Percentiles rank a stretch among this genome's conserved stretches.
These are phyloP conservation scores for Xenopus borealis DNA, from an alignment of 2,113 vertebrate species.

Conservation along the genomic window DNA sequence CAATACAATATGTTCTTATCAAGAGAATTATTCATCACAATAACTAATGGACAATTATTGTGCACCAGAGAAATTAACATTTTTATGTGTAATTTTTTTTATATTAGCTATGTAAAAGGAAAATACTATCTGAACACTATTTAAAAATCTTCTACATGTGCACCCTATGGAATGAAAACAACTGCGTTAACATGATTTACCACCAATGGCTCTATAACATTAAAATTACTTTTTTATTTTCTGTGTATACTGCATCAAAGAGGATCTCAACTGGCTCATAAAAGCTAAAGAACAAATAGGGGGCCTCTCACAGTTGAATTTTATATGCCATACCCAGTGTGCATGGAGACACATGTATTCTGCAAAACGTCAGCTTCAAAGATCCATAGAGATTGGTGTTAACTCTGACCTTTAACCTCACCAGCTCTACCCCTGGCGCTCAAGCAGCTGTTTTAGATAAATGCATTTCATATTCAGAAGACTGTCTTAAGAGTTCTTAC, in stretches of 20 bases:
- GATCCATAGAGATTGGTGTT: slow-evolving; percentile 84
- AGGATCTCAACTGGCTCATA: slow-evolving; percentile 79
- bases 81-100: neutral
- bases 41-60: too few species aligned
- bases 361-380: slow-evolving; percentile 93
- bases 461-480: slow-evolving; percentile 73
- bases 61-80: too few species aligned
- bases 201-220: slow-evolving; percentile 72
- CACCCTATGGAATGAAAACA: slow-evolving; percentile 52
- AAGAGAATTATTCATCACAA: too few species aligned
- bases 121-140: slow-evolving; percentile 23
- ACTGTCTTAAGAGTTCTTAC: slow-evolving; percentile 58
- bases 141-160: slow-evolving; percentile 21
- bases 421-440: slow-evolving; percentile 74
- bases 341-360: slow-evolving; percentile 78
- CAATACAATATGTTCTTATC: too few species aligned
- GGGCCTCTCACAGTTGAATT: slow-evolving; percentile 74
- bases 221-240: slow-evolving; percentile 76
- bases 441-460: slow-evolving; percentile 93
- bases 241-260: slow-evolving; percentile 75
- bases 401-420: slow-evolving; percentile 81
- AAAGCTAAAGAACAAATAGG: slow-evolving; percentile 80
- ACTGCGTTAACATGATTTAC: slow-evolving; percentile 77
- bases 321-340: slow-evolving; percentile 77
- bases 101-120: slow-evolving; percentile 8